Conservation (phyloP, 2,888 invertebrate genomes). For the Suillia variegata region DNA sequence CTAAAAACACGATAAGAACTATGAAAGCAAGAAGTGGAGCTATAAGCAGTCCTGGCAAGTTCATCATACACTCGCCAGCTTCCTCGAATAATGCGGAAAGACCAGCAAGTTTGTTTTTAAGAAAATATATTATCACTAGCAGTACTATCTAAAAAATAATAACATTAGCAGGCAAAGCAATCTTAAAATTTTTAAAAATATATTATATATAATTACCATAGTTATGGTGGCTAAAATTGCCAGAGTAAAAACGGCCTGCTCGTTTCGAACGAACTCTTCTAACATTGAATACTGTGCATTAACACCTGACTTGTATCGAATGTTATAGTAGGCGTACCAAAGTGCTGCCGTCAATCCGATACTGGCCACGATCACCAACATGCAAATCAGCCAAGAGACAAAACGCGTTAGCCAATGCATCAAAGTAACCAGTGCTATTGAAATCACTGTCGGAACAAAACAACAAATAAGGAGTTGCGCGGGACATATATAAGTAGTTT, state of each 20-base stretch:
- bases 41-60: constrained; percentile 82
- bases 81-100: constrained; percentile 86
- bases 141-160: constrained; percentile 69
- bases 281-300: constrained; percentile 62
- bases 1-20: constrained; percentile 76
- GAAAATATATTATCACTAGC: constrained; percentile 73
- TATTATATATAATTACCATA: constrained; percentile 67
- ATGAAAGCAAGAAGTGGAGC: constrained; percentile 85
- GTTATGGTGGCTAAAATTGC: constrained; percentile 86
- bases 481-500: too few species aligned
- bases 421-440: constrained; percentile 80
- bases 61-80: constrained; percentile 84
- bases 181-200: constrained; percentile 2
- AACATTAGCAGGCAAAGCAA: constrained; percentile 8
- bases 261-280: constrained; percentile 82
- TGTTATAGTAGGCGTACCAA: constrained; percentile 88
- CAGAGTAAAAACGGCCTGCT: constrained; percentile 82
- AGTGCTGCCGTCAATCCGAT: constrained; percentile 78
- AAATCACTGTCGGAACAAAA: too few species aligned
- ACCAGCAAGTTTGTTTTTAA: constrained; percentile 81
- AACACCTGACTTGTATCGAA: constrained; percentile 63
- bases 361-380: constrained; percentile 76
- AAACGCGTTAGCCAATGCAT: constrained; percentile 82
- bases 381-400: constrained; percentile 88
- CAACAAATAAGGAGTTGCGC: too few species aligned